Base-by-base conservation (phyloP, 2,888 invertebrate genomes). In the Cyclophora albipunctata region DNA sequence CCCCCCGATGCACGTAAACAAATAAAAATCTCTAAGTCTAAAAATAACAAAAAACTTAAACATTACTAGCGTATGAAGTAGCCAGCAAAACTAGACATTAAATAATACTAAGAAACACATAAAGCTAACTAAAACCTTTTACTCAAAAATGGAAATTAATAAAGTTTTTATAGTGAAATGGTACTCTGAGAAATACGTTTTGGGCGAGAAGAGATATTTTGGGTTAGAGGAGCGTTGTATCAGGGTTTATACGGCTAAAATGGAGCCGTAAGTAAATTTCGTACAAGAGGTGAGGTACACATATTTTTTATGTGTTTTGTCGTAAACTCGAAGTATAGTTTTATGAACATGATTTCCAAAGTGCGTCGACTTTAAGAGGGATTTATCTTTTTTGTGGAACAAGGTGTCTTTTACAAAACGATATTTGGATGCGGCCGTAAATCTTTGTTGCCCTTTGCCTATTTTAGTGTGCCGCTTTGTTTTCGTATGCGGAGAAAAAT, bases 281-380 rank as follows among this genome's bases (percentile, higher is more conserved):
- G 52, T 53, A 37, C 37, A 50, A 60, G 57, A 64, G 65, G 65
- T 63, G 61, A 64, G 69, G 60, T 60, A 62, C 63, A 55, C 52
- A 56, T 56, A 68, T 70, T 69, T 73, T 74, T 75, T 77, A 75
- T 75, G 69, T 71, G 69, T 69, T 60, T 55, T 62, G 67, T 64
- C 69, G 67, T 77, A 77, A 78, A 76, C 66, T 64, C 63, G 62
- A 62, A 73, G 74, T 71, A 75, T 74, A 76, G 74, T 77, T 77
- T 75, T 74, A 78, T 73, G 66, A 66, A 61, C 67, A 73, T 71
- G 73, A 73, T 73, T 73, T 73, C 64, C 67, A 71, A 72, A 74
- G 70, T 71, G 70, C 68, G 64, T 66, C 59, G 60, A 64, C 66
- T 73, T 69, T 67, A 64, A 66, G 66, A 71, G 63, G 63, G 66